Base-by-base conservation (phyloP, 1,140 invertebrate species). In the Drosophila watanabei region DNA sequence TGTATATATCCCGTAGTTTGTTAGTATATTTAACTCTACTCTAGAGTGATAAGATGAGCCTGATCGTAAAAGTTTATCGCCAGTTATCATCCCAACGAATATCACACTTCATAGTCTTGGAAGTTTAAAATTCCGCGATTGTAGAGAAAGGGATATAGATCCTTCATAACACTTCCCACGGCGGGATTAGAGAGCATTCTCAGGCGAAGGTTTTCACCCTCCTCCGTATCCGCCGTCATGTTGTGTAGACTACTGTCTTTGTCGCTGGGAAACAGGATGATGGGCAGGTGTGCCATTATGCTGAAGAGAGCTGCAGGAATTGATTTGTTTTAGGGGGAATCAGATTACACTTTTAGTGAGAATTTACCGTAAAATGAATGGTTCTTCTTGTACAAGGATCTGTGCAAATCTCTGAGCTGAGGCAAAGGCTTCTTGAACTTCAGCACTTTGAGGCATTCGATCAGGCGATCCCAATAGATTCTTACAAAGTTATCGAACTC, bases 351-450 rank as follows among this genome's bases (percentile, higher is more conserved):
- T 11, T 13, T 14, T 7, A 20, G 6, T 2, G 11, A 1, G 9
- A 9, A 11, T 45, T 51, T 58, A 92, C 90, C 85, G 14, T 79
- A 90, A 39, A 87, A 92, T 0, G 81, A 83, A 32, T 78, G 73
- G 13, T 82, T 77, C 32, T 90, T 81, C 9, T 82, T 77, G 41
- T 68, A 93, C 35, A 92, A 61, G 0, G 79, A 81, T 0, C 24
- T 46, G 0, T 92, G 91, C 0, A 95, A 7, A 1, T 93, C 85
- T 0, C 81, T 64, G 1, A 94, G 48, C 14, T 88, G 93, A 0
- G 94, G 94, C 5, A 94, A 52, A 0, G 56, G 33, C 24, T 86
- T 81, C 7, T 77, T 70, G 11, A 77, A 89, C 8, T 82, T 68
- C 9, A 92, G 33, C 0, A 80, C 46, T n/a, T 84, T 82, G 0